Base-by-base conservation (phyloP, 2,113 vertebrate genomes). In the Ifrita kowaldi region DNA sequence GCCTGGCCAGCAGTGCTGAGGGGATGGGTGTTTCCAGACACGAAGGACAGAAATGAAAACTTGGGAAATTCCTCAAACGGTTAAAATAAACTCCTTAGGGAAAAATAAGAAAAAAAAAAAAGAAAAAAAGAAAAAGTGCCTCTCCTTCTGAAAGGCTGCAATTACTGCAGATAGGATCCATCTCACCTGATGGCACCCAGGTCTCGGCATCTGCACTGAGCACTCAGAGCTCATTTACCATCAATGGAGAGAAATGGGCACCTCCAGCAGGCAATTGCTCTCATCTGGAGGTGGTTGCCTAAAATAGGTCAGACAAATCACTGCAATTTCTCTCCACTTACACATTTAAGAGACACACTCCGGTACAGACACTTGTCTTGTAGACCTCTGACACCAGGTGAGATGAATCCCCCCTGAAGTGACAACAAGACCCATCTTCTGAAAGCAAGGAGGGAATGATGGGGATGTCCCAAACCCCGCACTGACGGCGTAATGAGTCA, bases 301-400 rank as follows among this genome's bases (percentile, higher is more conserved):
- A 90, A 93, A 95, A 95, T 77, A 90, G 92, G 88, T 91, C 85
- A 62, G 92, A 94, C 67, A 93, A 93, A 95, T 96, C 79, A 57
- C 92, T 93, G 82, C 92, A 84, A 88, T 94, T 96, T 94, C 71
- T 96, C 64, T 90, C 88, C 79, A 93, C 85, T 96, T 97, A 83
- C 2, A 23, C 75, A 55, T 85, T 95, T 93, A 90, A 94, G 88
- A 83, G 94, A 76, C 85, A 83, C 49, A 30, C 55, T 79, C 62
- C 33, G 39, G 76, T 57, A 46, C 7, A 92, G 83, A 46, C 63
- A 77, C 92, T 94, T 93, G 65, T 81, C 85, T 74, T 65, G 83
- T 35, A 79, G 79, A 67, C 75, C 63, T 86, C 71, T 94, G 92
- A 76, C 90, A 63, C 55, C 50, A 80, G 75, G 67, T 62, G 85